Conservation (phyloP, 2,797 vertebrate species). For the Acanthornis magna region DNA sequence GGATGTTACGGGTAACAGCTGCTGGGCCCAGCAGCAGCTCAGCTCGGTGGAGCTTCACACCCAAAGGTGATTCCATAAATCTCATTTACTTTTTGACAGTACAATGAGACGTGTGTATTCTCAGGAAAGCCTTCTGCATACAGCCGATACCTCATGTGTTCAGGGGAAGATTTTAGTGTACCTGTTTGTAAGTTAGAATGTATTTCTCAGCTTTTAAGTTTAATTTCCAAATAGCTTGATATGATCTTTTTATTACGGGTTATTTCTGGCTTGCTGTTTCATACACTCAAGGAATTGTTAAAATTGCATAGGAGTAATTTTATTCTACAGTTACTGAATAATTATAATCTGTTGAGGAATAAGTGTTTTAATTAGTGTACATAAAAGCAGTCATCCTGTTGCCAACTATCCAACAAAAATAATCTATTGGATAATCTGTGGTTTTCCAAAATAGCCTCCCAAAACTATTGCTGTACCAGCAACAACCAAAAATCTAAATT, state of each 20-base stretch:
- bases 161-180: constrained; percentile 40
- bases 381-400: constrained; percentile 37
- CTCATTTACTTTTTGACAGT: background rate
- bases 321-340: constrained; percentile 22
- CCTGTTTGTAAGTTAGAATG: constrained; percentile 61
- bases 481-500: background rate
- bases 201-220: constrained; percentile 64
- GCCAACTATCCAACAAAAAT: constrained; percentile 22
- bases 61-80: constrained; percentile 16
- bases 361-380: constrained; percentile 54
- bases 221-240: constrained; percentile 62
- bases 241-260: constrained; percentile 65
- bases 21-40: constrained; percentile 57
- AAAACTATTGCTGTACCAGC: background rate
- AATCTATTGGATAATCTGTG: background rate
- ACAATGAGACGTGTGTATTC: constrained; percentile 8
- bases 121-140: constrained; percentile 71
- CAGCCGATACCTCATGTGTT: constrained; percentile 64
- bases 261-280: constrained; percentile 60
- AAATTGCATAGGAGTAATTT: constrained; percentile 40
- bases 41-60: constrained; percentile 9
- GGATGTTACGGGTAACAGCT: constrained; percentile 72
- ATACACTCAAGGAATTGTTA: background rate
- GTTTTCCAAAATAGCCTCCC: constrained; percentile 6
- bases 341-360: background rate